These are phyloP conservation scores for Pachycephala philippinensis DNA, from an alignment of 2,113 vertebrate genomes.

Conservation along the genomic window DNA sequence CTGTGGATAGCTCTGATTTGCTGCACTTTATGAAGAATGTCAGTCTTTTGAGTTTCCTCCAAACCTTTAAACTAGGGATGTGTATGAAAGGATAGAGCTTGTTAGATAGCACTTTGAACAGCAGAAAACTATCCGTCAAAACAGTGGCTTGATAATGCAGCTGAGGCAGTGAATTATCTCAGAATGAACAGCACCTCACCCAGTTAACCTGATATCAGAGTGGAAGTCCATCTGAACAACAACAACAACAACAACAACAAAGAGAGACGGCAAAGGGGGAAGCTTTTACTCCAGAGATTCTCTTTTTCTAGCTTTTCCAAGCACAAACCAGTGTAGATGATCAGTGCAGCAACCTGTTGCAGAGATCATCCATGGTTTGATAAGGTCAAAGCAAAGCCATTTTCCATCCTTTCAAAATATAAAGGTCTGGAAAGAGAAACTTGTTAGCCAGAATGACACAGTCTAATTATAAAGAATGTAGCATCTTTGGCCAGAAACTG, in stretches of 20 bases:
- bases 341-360: neutral
- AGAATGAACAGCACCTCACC: neutral
- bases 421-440: neutral
- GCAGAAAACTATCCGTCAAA: neutral
- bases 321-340: neutral
- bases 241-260: neutral
- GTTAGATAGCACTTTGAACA: neutral
- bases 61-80: neutral
- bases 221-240: neutral
- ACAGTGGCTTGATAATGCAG: neutral
- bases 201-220: neutral
- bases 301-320: neutral
- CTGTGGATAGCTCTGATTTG: neutral
- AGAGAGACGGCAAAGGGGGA: neutral
- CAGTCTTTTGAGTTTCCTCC: neutral
- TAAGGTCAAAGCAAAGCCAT: slow-evolving; percentile 29
- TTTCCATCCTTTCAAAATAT: slow-evolving; percentile 9
- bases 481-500: neutral
- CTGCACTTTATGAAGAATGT: neutral
- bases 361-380: neutral
- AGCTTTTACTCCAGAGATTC: neutral
- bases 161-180: neutral
- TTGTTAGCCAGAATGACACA: neutral
- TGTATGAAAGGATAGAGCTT: neutral
- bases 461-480: neutral